Evolutionary conservation across 2,113 vertebrate genomes (phyloP).

Genomic region (Burhinus bistriatus): DNA sequence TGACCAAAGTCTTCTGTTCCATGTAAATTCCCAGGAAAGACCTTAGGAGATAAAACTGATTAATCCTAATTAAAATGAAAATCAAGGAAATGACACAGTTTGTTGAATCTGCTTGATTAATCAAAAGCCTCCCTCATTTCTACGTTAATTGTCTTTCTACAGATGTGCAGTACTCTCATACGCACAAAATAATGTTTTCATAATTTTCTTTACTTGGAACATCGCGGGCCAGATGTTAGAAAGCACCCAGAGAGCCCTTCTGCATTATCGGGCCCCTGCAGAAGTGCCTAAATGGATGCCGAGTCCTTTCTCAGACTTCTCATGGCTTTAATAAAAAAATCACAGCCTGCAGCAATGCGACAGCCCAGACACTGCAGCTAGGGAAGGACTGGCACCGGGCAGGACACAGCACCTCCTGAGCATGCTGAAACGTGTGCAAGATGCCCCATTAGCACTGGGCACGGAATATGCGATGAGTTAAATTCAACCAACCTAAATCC

Average conservation of each 20-base stretch:
- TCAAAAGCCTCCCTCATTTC: slow-evolving; percentile 61
- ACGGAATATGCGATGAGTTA: rapidly evolving
- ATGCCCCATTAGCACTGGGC: background rate
- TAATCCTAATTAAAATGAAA: slow-evolving; percentile 67
- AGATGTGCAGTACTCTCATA: slow-evolving; percentile 18
- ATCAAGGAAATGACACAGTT: slow-evolving; percentile 62
- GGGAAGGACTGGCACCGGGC: background rate
- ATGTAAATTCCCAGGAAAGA: slow-evolving; percentile 13
- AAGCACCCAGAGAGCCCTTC: background rate
- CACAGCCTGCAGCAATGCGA: background rate
- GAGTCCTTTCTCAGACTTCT: background rate
- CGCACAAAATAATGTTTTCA: background rate
- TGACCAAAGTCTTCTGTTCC: slow-evolving; percentile 42
- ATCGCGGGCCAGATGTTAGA: background rate
- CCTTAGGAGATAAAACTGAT: slow-evolving; percentile 57
- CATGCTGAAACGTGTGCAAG: background rate
- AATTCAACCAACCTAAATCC: background rate
- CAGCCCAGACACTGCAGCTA: background rate
- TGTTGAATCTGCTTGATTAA: slow-evolving; percentile 60
- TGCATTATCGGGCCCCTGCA: background rate
- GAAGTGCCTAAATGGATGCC: background rate
- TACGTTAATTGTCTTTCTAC: slow-evolving; percentile 60
- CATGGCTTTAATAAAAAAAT: background rate
- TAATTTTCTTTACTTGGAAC: slow-evolving; percentile 42
- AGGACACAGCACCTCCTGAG: background rate